Base-by-base conservation (phyloP, 2,113 vertebrate genomes). In the Alethe castanea region DNA sequence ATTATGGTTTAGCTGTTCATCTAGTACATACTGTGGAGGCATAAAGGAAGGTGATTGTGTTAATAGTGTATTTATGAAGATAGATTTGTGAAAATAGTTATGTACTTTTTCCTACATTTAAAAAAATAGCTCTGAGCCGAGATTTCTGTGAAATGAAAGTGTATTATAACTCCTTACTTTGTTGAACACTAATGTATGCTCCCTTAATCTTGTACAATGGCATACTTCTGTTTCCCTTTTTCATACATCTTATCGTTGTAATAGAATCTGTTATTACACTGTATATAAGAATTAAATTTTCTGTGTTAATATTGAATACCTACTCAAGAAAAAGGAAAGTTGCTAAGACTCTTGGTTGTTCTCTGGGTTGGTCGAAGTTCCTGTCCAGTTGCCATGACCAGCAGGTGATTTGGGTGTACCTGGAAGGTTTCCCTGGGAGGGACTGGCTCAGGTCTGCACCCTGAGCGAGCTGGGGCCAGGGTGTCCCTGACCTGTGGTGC, bases 381-480 rank as follows among this genome's bases (percentile, higher is more conserved):
- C 28, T 50, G 8, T 35, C 7, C 0, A 0, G 15, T 22, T 47
- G 6, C 33, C 5, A 14, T 35, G 57, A 62, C 5, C 14, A 22
- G 28, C 0, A 0, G 28, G 24, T 3, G 1, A 13, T 56, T n/a
- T 36, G 54, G 11, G 14, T 44, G 64, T 54, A 52, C 29, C 26
- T 56, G 42, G 17, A 40, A 48, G 25, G 29, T 78, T 57, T 86
- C 36, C 42, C 23, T 33, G 14, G 42, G 16, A 35, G 12, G 38
- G 18, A 14, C 8, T 28, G 29, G 14, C 59, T 69, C 1, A 0
- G 18, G 29, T 74, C 53, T 26, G n/a, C 31, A 29, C 2, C 19
- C 20, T 19, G 28, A 62, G 31, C 0, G 0, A 36, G 36, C 45
- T 22, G n/a, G 28, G 44, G 17, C 28, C 2, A 0, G 15, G 35